Conservation (phyloP, 30 jellyfish, hydroid and myxozoan species). For the Hydractinia echinata region DNA sequence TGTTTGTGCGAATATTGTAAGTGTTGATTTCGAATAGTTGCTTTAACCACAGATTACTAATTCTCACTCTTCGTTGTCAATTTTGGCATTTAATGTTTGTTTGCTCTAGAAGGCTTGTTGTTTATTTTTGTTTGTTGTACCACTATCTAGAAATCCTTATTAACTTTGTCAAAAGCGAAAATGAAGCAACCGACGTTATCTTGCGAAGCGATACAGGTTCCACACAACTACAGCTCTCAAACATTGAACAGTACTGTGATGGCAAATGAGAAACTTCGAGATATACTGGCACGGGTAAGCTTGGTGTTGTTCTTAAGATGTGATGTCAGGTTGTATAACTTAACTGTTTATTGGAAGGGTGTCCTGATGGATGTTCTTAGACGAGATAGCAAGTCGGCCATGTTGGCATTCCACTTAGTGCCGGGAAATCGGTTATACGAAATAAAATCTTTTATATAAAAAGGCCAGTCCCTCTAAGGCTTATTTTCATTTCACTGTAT, state of each 20-base stretch:
- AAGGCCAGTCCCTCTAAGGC: too few species aligned
- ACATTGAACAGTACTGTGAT: conserved; percentile 55
- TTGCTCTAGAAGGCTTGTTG: neutral
- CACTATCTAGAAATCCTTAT: neutral
- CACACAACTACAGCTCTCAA: conserved; percentile 76
- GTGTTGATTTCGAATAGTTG: neutral
- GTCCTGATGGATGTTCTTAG: too few species aligned
- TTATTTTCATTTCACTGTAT: too few species aligned
- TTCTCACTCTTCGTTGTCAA: too few species aligned
- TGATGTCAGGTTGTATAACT: too few species aligned
- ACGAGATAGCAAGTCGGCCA: too few species aligned
- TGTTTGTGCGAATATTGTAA: conserved; percentile 52
- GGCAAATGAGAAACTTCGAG: conserved; percentile 51
- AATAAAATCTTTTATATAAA: too few species aligned
- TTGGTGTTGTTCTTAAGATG: neutral
- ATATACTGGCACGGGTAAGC: conserved; percentile 52
- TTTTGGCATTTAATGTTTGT: too few species aligned
- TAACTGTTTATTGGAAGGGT: too few species aligned
- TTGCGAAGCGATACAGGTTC: conserved; percentile 15
- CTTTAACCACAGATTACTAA: too few species aligned
- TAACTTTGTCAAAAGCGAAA: conserved; percentile 10
- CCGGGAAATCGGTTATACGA: too few species aligned
- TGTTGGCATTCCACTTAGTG: too few species aligned
- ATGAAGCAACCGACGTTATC: neutral
- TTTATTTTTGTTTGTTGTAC: neutral